Evolutionary conservation across 2,797 vertebrate species (phyloP).

Genomic region (Myotis myotis): DNA sequence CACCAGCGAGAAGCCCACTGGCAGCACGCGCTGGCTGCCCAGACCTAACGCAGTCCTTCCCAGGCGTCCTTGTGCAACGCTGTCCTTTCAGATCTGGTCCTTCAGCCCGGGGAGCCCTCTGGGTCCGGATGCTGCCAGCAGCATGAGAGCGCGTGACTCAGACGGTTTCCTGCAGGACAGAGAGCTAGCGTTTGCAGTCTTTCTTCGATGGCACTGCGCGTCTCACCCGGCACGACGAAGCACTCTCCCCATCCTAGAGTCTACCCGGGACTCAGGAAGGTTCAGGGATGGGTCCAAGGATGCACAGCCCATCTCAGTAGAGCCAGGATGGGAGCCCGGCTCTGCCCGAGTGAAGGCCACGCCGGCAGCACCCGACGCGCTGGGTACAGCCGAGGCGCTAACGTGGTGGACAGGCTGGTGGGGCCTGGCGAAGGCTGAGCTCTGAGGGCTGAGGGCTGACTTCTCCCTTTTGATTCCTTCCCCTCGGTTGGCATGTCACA

Average conservation of each 20-base stretch:
- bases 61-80: conserved; percentile 22
- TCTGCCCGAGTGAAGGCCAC: not conserved
- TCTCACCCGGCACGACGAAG: not conserved
- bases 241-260: not conserved
- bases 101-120: conserved; percentile 2
- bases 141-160: conserved; percentile 24
- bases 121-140: not conserved
- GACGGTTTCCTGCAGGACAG: not conserved
- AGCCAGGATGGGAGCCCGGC: not conserved
- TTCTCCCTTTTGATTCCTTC: not conserved
- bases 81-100: conserved; percentile 5
- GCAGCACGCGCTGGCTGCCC: not conserved
- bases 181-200: not conserved
- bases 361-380: rapidly evolving
- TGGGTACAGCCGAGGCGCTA: too few species aligned
- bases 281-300: not conserved
- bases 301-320: not conserved
- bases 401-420: not conserved
- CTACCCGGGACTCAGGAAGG: not conserved
- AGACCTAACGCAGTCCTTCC: not conserved
- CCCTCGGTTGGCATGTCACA: not conserved
- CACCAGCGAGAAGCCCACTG: too few species aligned
- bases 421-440: not conserved
- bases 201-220: not conserved
- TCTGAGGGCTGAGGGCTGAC: too few species aligned